Evolutionary conservation across 2,888 invertebrate genomes (phyloP).

Genomic region (Parasteatoda lunata): DNA sequence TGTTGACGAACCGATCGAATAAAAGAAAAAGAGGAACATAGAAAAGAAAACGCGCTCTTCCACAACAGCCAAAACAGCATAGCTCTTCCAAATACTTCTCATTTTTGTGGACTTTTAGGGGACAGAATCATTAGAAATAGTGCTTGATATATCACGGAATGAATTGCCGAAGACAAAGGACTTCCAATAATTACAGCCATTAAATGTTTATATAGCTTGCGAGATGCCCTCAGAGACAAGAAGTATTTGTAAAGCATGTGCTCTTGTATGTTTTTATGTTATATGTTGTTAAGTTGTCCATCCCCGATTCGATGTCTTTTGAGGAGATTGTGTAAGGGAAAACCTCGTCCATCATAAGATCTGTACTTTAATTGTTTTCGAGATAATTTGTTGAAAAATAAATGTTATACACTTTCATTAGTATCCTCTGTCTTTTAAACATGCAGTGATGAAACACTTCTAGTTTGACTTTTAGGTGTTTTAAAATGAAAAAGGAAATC

Average conservation of each 20-base stretch:
- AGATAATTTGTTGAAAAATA: constrained; percentile 44
- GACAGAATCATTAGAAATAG: constrained; percentile 13
- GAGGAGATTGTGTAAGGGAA: constrained; percentile 27
- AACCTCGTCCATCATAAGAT: constrained; percentile 44
- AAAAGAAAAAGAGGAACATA: neutral
- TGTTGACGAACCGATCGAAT: constrained; percentile 39
- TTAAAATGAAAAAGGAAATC: too few relatives aligned
- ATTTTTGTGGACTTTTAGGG: constrained; percentile 22
- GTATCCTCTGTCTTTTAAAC: neutral
- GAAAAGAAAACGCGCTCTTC: constrained; percentile 38
- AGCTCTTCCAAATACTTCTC: constrained; percentile 61
- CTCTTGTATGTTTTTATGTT: constrained; percentile 47
- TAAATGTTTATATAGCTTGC: constrained; percentile 27
- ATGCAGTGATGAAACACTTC: neutral
- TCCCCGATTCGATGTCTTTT: constrained; percentile 19
- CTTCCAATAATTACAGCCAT: constrained; percentile 11
- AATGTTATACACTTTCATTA: constrained; percentile 56
- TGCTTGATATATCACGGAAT: neutral
- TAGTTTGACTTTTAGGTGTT: too few relatives aligned
- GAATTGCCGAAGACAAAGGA: constrained; percentile 39
- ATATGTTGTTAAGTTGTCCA: constrained; percentile 34
- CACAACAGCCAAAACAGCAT: constrained; percentile 17
- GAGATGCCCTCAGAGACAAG: constrained; percentile 4
- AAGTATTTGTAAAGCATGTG: constrained; percentile 60
- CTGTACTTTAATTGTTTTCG: constrained; percentile 64